Evolutionary conservation across 1,140 invertebrate genomes (phyloP).

Genomic region (Proctacanthus coquilletti): DNA sequence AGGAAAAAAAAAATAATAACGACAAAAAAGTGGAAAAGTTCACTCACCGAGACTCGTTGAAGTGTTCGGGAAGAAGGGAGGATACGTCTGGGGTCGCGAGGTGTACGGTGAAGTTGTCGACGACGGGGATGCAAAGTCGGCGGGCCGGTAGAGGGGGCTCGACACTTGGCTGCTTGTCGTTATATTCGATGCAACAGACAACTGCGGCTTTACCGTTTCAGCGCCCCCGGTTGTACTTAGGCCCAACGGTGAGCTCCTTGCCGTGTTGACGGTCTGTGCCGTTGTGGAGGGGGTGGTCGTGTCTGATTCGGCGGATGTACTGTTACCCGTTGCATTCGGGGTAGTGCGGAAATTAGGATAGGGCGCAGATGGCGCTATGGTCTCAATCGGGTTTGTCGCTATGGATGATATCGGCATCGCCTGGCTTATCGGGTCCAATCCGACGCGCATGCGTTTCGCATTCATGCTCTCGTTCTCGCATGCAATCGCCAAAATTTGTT

Average conservation of each 20-base stretch:
- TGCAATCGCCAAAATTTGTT: constrained; percentile 85
- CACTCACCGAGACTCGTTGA: too few species aligned
- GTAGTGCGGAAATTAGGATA: constrained; percentile 12
- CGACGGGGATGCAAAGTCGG: constrained; percentile 24
- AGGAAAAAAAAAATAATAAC: too few species aligned
- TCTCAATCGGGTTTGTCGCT: constrained; percentile 37
- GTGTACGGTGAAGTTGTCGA: constrained; percentile 20
- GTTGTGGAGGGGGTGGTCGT: constrained; percentile 7
- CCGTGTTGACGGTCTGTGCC: constrained; percentile 17
- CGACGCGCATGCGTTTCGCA: constrained; percentile 88
- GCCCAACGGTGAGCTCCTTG: constrained; percentile 26
- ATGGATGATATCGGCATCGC: constrained; percentile 50
- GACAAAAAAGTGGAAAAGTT: too few species aligned
- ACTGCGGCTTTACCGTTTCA: too few species aligned
- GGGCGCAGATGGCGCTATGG: constrained; percentile 19
- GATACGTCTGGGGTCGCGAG: too few species aligned
- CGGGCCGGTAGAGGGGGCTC: constrained; percentile 21
- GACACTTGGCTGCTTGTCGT: constrained; percentile 5
- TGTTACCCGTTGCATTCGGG: constrained; percentile 1
- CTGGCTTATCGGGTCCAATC: constrained; percentile 84
- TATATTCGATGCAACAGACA: neutral
- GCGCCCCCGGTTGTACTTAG: constrained; percentile 25
- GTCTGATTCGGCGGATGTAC: constrained; percentile 7
- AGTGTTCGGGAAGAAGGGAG: too few species aligned
- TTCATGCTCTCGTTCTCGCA: constrained; percentile 95